Evolutionary conservation across 2,888 invertebrate genomes (phyloP), one percentile per base, ranked within the genome.

Genomic region (Achlya flavicornis): DNA sequence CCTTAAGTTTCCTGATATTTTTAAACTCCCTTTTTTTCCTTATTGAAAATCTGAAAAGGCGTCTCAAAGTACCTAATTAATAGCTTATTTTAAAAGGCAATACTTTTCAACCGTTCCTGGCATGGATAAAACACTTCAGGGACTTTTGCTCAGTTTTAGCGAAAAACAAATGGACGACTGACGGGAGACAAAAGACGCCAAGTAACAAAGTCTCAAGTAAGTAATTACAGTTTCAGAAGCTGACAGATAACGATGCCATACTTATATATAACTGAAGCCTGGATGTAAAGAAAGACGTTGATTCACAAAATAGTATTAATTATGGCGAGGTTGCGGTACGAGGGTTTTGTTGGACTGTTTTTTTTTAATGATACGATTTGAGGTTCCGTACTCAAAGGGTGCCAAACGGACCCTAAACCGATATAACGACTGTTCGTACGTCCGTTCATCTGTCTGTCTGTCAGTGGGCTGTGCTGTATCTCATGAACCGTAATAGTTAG

Each of bases 161-260:
- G 10, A 53, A 10, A 19, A 19, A 53, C 19, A 19, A 53, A 53
- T 53, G 53, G 14, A 26, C 19, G 53, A 8, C 16, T 3, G 19
- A 19, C 19, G 8, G 16, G 7, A 53, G 53, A 53, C 3, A 53
- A 53, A 48, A 53, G 53, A 53, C 53, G 10, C 16, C 2, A 10
- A 53, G 53, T 53, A 53, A 48, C 48, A 10, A 53, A 53, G 53
- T 53, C 53, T 53, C 53, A 53, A 53, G 53, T 53, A 53, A 53
- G 53, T n/a, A 16, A 48, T 48, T 16, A 38, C 38, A 48, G 48
- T 48, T 48, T 16, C 48, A 48, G n/a, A 16, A 48, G 11, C 46
- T n/a, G 46, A n/a, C 46, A 46, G n/a, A 46, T 46, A 48, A 16
- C n/a, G 16, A 48, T 5, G 5, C 48, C 48, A 16, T 48, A 5